A percentile compares a stretch with the other conserved stretches of the same genome.
phyloP scores from a whole-genome alignment of 1,140 invertebrate species.

The Acromyrmex echinatior region DNA sequence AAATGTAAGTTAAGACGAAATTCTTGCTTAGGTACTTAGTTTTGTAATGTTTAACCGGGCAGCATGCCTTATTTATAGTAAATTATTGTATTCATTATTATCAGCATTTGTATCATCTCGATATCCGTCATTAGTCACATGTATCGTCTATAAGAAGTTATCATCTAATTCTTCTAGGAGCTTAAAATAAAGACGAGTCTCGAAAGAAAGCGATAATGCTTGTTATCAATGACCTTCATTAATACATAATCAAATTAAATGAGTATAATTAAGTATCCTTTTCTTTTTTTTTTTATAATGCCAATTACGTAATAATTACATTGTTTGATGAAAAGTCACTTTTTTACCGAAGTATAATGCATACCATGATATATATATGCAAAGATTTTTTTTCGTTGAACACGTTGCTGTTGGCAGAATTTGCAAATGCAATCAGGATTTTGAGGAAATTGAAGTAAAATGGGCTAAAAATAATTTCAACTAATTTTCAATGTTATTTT shows the following conservation, averaged over 20 bases:
- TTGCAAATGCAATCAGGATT: too few relatives aligned
- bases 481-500: too few relatives aligned
- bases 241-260: neutral
- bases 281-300: neutral
- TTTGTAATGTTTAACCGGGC: neutral
- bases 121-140: neutral
- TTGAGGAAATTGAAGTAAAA: too few relatives aligned
- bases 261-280: neutral
- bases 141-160: neutral
- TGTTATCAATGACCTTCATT: neutral
- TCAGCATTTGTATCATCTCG: neutral
- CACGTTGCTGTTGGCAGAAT: too few relatives aligned
- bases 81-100: slow-evolving; percentile 42
- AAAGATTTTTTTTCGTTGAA: too few relatives aligned
- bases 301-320: too few relatives aligned
- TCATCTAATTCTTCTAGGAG: neutral
- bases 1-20: neutral
- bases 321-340: too few relatives aligned
- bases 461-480: too few relatives aligned
- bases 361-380: too few relatives aligned
- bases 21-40: neutral
- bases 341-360: too few relatives aligned
- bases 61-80: slow-evolving; percentile 35
- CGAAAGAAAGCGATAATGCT: neutral
- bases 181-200: slow-evolving; percentile 49